Percentiles rank a stretch among this genome's conserved stretches.
phyloP scores from a whole-genome alignment of 2,797 vertebrate genomes.

The Cetoscarus ocellatus region DNA sequence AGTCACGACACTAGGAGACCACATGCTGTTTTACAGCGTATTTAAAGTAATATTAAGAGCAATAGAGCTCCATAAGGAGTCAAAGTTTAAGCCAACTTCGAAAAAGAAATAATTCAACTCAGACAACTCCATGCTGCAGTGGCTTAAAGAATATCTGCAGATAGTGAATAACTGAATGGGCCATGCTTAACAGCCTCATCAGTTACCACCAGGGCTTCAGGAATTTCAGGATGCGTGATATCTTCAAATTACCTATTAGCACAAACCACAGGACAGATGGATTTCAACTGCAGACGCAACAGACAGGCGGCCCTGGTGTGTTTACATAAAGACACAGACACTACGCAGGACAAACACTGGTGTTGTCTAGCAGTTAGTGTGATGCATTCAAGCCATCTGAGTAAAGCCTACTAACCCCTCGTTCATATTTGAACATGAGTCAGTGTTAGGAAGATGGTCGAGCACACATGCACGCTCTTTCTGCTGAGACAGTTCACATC shows the following conservation, averaged over 20 bases:
- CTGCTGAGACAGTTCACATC: constrained; percentile 35
- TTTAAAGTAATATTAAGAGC: constrained; percentile 17
- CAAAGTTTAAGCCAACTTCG: constrained; percentile 19
- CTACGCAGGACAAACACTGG: constrained; percentile 23
- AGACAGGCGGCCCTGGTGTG: constrained; percentile 53
- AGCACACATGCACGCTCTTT: constrained; percentile 48
- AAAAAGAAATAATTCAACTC: constrained; percentile 5
- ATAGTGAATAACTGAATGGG: constrained; percentile 15
- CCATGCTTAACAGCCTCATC: constrained; percentile 28
- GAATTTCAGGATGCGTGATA: constrained; percentile 34
- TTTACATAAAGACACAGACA: constrained; percentile 53
- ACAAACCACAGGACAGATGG: constrained; percentile 20
- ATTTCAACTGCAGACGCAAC: constrained; percentile 52
- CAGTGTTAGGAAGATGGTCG: constrained; percentile 54
- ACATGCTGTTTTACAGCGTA: constrained; percentile 8
- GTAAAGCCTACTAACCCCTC: constrained; percentile 58
- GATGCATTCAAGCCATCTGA: constrained; percentile 62
- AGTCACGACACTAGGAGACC: constrained; percentile 33
- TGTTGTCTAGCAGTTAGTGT: constrained; percentile 68
- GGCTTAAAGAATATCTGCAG: not conserved
- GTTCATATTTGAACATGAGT: constrained; percentile 66
- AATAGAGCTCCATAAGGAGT: not conserved
- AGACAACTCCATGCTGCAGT: constrained; percentile 15
- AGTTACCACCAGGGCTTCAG: constrained; percentile 34
- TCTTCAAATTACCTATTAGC: constrained; percentile 32